phyloP scores from a whole-genome alignment of 2,888 invertebrate genomes.

The Caenorhabditis doughertyi region DNA sequence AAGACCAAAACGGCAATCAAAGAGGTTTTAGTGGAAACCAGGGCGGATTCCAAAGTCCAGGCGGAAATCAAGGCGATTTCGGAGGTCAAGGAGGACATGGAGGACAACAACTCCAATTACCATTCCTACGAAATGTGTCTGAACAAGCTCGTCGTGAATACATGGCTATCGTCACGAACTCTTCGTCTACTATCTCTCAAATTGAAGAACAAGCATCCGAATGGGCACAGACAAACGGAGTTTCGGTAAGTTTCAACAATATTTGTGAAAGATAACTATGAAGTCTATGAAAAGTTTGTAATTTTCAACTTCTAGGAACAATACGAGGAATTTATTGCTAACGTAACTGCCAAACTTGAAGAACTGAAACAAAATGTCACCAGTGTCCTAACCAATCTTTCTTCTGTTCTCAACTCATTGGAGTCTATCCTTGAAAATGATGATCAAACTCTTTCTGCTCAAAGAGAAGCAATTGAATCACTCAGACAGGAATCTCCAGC shows the following conservation, averaged over 20 bases:
- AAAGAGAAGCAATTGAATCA: constrained; percentile 38
- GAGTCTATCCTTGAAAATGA: constrained; percentile 58
- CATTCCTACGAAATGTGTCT: constrained; percentile 66
- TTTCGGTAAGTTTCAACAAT: constrained; percentile 63
- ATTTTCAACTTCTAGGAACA: constrained; percentile 42
- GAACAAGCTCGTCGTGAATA: constrained; percentile 50
- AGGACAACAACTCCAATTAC: constrained; percentile 53
- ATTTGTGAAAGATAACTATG: too few species aligned
- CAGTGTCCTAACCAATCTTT: constrained; percentile 52
- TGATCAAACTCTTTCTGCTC: constrained; percentile 50
- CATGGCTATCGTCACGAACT: constrained; percentile 62
- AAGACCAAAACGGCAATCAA: constrained; percentile 13
- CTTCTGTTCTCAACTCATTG: constrained; percentile 47
- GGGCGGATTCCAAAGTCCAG: constrained; percentile 22
- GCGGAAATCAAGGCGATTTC: constrained; percentile 29
- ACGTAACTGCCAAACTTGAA: constrained; percentile 43
- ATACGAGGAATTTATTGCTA: constrained; percentile 54
- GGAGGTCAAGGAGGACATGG: constrained; percentile 49
- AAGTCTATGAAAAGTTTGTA: too few species aligned
- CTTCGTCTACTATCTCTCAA: constrained; percentile 56
- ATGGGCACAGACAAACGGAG: constrained; percentile 65
- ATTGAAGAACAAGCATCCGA: constrained; percentile 45
- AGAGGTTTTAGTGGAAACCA: constrained; percentile 1
- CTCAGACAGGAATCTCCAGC: constrained; percentile 37
- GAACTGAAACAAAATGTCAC: constrained; percentile 63